These are phyloP conservation scores for Podilymbus podiceps DNA, from an alignment of 2,113 vertebrate genomes.

Conservation along the genomic window DNA sequence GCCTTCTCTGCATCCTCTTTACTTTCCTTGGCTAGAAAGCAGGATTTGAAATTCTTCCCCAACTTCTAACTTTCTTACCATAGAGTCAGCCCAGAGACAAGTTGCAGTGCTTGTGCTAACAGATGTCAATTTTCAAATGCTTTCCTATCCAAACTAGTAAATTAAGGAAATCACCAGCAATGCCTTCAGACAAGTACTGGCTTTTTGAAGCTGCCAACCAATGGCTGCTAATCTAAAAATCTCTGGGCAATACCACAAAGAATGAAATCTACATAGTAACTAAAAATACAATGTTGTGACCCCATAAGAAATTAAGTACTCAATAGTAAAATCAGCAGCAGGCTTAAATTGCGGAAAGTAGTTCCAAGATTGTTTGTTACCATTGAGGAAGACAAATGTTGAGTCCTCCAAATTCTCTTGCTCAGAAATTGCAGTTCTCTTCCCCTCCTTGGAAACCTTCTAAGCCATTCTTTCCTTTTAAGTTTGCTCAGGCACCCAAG, in stretches of 20 bases:
- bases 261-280: neutral
- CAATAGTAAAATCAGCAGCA: neutral
- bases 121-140: neutral
- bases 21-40: neutral
- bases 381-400: neutral
- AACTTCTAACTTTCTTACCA: neutral
- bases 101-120: neutral
- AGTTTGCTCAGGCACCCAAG: conserved; percentile 72
- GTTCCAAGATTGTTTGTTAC: neutral
- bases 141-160: neutral
- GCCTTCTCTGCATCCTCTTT: neutral
- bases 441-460: neutral
- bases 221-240: conserved; percentile 27
- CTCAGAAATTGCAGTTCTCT: neutral
- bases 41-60: neutral
- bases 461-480: conserved; percentile 34
- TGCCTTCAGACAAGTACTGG: conserved; percentile 45
- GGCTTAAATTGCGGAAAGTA: neutral
- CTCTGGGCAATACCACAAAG: neutral
- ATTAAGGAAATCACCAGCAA: conserved; percentile 52
- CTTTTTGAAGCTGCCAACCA: conserved; percentile 20
- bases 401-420: conserved; percentile 15
- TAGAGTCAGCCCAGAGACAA: neutral
- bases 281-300: neutral
- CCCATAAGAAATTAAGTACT: neutral